Conservation (phyloP, 2,888 invertebrate species). For the Iselma pallidipennis region DNA sequence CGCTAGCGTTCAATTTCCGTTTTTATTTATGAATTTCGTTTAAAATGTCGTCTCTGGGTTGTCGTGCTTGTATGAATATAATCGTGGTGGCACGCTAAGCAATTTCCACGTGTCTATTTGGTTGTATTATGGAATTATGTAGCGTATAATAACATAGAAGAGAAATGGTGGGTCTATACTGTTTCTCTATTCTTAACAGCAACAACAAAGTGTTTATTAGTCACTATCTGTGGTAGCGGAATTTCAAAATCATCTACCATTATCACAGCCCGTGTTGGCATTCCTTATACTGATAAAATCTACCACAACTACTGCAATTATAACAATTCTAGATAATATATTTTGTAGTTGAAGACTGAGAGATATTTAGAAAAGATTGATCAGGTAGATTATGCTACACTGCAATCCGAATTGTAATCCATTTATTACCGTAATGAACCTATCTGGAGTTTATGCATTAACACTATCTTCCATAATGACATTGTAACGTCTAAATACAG, state of each 20-base stretch:
- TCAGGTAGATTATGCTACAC: background rate
- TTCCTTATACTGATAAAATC: background rate
- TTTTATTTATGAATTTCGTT: constrained; percentile 26
- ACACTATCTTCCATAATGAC: constrained; percentile 14
- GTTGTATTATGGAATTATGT: constrained; percentile 28
- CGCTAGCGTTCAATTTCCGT: constrained; percentile 22
- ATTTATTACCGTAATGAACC: background rate
- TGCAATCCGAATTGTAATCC: background rate
- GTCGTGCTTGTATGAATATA: constrained; percentile 25
- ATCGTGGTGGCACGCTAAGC: constrained; percentile 27
- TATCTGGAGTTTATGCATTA: background rate
- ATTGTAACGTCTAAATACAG: constrained; percentile 12
- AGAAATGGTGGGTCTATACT: constrained; percentile 23
- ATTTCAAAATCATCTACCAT: background rate
- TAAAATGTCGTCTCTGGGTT: constrained; percentile 20
- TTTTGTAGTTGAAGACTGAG: background rate
- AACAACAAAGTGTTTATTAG: background rate
- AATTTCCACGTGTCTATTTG: constrained; percentile 33
- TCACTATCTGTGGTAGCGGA: background rate
- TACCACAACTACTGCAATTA: background rate
- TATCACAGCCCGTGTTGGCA: background rate
- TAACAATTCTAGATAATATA: background rate
- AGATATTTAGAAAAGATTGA: background rate
- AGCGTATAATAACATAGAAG: constrained; percentile 26
- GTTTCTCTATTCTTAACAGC: constrained; percentile 19